phyloP scores from a whole-genome alignment of 2,888 invertebrate genomes.

The Mellilla xanthometata region DNA sequence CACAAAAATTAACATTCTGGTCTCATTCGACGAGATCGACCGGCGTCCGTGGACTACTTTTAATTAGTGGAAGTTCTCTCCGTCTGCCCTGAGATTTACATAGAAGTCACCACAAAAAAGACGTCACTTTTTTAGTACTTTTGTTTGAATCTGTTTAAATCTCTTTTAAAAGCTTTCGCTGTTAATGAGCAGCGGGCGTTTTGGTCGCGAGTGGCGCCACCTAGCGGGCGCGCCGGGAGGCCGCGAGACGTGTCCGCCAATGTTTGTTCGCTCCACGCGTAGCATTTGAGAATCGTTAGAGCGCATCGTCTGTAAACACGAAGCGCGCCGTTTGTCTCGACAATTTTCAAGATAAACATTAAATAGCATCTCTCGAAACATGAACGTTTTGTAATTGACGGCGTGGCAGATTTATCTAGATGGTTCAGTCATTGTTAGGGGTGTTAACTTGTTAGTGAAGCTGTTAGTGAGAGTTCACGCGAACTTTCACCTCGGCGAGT shows the following conservation, averaged over 20 bases:
- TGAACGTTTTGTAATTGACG: constrained; percentile 77
- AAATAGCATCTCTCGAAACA: constrained; percentile 72
- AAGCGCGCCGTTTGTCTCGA: constrained; percentile 65
- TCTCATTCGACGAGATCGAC: constrained; percentile 57
- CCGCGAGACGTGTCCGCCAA: constrained; percentile 57
- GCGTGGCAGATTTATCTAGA: constrained; percentile 74
- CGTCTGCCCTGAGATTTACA: constrained; percentile 66
- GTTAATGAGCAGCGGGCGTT: constrained; percentile 69
- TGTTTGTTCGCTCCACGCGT: constrained; percentile 73
- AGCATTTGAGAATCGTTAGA: constrained; percentile 79
- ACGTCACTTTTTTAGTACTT: constrained; percentile 71
- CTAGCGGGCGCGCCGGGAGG: constrained; percentile 30
- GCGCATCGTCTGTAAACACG: constrained; percentile 73
- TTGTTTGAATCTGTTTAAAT: constrained; percentile 74
- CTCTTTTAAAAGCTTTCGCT: constrained; percentile 71
- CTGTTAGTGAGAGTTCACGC: constrained; percentile 74
- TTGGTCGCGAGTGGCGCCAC: constrained; percentile 44
- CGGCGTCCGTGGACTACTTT: constrained; percentile 56
- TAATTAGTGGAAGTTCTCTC: constrained; percentile 70
- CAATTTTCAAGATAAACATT: constrained; percentile 73
- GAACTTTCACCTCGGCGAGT: constrained; percentile 69
- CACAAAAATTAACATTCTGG: constrained; percentile 62
- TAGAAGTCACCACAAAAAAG: constrained; percentile 74
- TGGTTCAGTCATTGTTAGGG: constrained; percentile 79
- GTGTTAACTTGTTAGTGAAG: constrained; percentile 78